These are phyloP conservation scores for Sapayoa aenigma DNA, from an alignment of 2,113 vertebrate genomes.

Conservation along the genomic window DNA sequence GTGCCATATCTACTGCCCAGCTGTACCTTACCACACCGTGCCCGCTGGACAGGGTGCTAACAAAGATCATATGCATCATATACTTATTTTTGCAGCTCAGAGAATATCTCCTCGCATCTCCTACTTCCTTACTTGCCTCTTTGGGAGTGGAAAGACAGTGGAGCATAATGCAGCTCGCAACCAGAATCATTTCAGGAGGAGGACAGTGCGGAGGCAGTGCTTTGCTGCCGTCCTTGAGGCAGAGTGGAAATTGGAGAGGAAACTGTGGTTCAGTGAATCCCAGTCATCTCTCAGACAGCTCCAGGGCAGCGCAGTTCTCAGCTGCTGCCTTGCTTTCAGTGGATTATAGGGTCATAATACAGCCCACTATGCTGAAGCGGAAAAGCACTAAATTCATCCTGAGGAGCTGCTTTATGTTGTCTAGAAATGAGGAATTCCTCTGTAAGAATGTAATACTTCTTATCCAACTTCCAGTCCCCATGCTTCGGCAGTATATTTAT, in stretches of 20 bases:
- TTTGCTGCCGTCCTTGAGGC: neutral
- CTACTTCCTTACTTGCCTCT: neutral
- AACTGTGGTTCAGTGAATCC: neutral
- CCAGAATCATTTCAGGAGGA: neutral
- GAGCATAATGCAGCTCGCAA: neutral
- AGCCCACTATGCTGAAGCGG: neutral
- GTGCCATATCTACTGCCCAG: neutral
- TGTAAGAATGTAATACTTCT: neutral
- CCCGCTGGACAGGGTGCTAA: neutral
- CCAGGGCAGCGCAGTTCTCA: neutral
- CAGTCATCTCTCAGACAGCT: neutral
- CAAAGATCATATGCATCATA: accelerated
- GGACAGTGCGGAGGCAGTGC: neutral
- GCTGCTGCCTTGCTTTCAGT: neutral
- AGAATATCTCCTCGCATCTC: neutral
- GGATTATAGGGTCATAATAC: neutral
- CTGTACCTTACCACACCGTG: neutral
- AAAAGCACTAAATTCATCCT: conserved; percentile 22
- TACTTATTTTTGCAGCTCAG: neutral
- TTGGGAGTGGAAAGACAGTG: neutral
- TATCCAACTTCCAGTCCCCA: neutral
- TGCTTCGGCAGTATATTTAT: conserved; percentile 22
- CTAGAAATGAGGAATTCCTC: conserved; percentile 31
- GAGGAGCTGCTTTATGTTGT: neutral
- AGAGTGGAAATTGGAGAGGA: neutral